Evolutionary conservation across 1,140 invertebrate species (phyloP).

Genomic region (Prorops nasuta): DNA sequence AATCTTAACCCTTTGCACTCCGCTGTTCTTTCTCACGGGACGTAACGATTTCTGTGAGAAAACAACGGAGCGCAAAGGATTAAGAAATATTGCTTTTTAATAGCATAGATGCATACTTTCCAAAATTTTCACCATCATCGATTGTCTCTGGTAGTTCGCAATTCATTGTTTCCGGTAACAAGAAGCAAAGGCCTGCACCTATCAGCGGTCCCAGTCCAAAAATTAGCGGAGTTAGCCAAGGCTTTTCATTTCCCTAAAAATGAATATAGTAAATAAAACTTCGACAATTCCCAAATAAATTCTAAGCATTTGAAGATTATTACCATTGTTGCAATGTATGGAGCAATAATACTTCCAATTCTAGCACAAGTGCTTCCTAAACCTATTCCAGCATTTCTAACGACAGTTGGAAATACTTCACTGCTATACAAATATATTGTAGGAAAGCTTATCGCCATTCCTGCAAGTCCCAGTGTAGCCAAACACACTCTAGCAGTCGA

Average conservation of each 20-base stretch:
- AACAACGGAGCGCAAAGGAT: no score
- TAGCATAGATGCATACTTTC: conserved; percentile 37
- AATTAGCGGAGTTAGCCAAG: conserved; percentile 58
- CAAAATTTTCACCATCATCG: conserved; percentile 61
- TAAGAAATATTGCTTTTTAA: no score
- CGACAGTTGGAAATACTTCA: conserved; percentile 68
- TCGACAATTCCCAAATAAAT: conserved; percentile 6
- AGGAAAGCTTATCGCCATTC: conserved; percentile 61
- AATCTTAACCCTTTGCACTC: no score
- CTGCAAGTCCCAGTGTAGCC: conserved; percentile 63
- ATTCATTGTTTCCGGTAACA: conserved; percentile 64
- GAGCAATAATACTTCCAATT: conserved; percentile 68
- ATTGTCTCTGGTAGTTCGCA: conserved; percentile 62
- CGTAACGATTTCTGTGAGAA: no score
- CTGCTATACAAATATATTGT: conserved; percentile 66
- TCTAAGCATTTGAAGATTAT: neutral
- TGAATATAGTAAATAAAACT: conserved; percentile 6
- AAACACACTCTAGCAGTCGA: conserved; percentile 51
- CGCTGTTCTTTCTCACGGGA: no score
- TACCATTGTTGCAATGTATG: conserved; percentile 61
- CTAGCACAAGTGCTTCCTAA: conserved; percentile 63
- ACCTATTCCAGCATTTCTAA: conserved; percentile 66
- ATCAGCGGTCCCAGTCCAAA: conserved; percentile 59
- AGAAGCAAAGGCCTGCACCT: conserved; percentile 57
- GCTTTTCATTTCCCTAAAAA: conserved; percentile 31